phyloP scores from a whole-genome alignment of 2,888 invertebrate genomes.

The Papilio elwesi region DNA sequence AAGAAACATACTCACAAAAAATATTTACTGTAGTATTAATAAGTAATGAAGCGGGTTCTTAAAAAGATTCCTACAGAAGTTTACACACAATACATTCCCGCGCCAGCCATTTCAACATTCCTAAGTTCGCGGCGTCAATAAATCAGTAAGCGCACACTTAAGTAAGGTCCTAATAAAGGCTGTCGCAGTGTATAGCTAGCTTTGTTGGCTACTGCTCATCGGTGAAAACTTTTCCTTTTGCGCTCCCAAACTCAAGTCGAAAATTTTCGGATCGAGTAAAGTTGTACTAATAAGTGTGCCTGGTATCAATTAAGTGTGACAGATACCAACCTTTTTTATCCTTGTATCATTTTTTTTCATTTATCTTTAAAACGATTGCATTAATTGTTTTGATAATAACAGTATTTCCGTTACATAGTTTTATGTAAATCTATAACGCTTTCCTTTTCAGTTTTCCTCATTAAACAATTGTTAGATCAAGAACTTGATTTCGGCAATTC shows the following conservation, averaged over 20 bases:
- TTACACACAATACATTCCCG: slow-evolving; percentile 40
- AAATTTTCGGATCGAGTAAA: slow-evolving; percentile 52
- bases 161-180: slow-evolving; percentile 66
- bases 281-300: slow-evolving; percentile 54
- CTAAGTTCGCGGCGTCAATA: slow-evolving; percentile 52
- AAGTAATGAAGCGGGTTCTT: slow-evolving; percentile 5
- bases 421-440: too few relatives aligned
- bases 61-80: slow-evolving; percentile 23
- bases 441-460: too few relatives aligned
- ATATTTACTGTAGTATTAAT: neutral
- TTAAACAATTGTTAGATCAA: too few relatives aligned
- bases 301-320: slow-evolving; percentile 55
- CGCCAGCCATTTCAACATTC: slow-evolving; percentile 27
- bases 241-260: slow-evolving; percentile 77
- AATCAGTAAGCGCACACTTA: slow-evolving; percentile 61
- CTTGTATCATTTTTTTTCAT: neutral
- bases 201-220: slow-evolving; percentile 75
- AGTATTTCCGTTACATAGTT: too few relatives aligned
- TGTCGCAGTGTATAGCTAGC: slow-evolving; percentile 64
- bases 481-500: too few relatives aligned
- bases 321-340: slow-evolving; percentile 9
- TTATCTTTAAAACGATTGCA: too few relatives aligned
- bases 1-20: neutral
- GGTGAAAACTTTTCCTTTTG: slow-evolving; percentile 78
- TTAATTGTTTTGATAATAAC: too few relatives aligned